A percentile compares a stretch with the other conserved stretches of the same genome.
phyloP scores from a whole-genome alignment of 2,797 vertebrate species.

The Fistularia commersonii region DNA sequence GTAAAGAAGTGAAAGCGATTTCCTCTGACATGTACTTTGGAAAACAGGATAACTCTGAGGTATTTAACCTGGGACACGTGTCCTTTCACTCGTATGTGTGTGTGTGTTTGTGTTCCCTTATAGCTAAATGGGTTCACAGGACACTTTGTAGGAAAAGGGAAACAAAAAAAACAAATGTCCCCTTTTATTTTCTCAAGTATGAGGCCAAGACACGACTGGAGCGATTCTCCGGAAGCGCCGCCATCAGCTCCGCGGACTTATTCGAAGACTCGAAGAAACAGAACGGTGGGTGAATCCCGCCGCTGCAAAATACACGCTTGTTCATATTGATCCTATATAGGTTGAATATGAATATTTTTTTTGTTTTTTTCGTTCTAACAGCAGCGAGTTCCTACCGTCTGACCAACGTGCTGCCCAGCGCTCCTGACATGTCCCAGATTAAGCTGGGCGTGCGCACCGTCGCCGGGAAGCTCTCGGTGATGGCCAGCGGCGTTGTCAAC shows the following conservation, averaged over 20 bases:
- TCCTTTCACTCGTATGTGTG: not conserved
- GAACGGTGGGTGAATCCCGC: conserved; percentile 62
- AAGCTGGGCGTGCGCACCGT: conserved; percentile 89
- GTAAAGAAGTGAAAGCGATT: conserved; percentile 85
- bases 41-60: conserved; percentile 85
- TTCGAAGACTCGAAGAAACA: conserved; percentile 91
- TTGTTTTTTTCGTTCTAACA: not conserved
- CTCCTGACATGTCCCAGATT: conserved; percentile 92
- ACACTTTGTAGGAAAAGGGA: too few relatives aligned
- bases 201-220: conserved; percentile 88
- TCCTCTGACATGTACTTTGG: conserved; percentile 98
- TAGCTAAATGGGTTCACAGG: too few relatives aligned
- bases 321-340: not conserved
- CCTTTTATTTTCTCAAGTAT: conserved; percentile 70
- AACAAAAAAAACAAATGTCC: not conserved
- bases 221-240: conserved; percentile 79
- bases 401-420: conserved; percentile 81
- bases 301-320: not conserved
- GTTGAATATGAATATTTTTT: not conserved
- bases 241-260: conserved; percentile 92
- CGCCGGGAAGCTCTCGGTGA: conserved; percentile 90
- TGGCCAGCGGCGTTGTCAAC: conserved; percentile 93
- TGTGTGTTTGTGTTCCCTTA: too few relatives aligned
- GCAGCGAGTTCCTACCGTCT: conserved; percentile 83
- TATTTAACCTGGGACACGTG: conserved; percentile 41